These are phyloP conservation scores for Epirrhoe alternata DNA, from an alignment of 2,888 invertebrate species.

Conservation along the genomic window DNA sequence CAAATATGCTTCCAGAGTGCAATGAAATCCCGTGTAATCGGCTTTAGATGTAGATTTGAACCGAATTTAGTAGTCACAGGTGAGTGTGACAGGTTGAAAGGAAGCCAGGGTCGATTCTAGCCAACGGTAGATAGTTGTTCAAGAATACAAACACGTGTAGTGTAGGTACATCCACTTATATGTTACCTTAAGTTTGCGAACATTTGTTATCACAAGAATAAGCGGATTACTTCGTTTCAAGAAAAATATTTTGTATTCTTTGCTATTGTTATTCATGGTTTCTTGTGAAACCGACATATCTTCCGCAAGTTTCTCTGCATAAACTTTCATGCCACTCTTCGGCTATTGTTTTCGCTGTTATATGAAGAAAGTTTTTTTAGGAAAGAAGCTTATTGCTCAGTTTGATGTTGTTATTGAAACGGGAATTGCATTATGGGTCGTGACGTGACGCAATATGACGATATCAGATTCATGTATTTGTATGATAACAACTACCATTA, in stretches of 20 bases:
- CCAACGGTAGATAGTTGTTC: not conserved
- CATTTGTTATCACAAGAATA: not conserved
- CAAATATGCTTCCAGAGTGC: constrained; percentile 29
- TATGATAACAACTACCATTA: too few species aligned
- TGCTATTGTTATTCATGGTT: constrained; percentile 12
- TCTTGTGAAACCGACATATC: not conserved
- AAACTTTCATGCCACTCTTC: not conserved
- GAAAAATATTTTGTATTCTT: constrained; percentile 4
- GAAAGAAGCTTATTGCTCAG: not conserved
- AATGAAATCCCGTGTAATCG: constrained; percentile 33
- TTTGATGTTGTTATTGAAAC: too few species aligned
- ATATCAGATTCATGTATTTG: too few species aligned
- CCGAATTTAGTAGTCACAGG: constrained; percentile 33
- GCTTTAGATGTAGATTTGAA: constrained; percentile 34
- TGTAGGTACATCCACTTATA: not conserved
- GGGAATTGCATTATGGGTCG: too few species aligned
- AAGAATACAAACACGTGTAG: not conserved
- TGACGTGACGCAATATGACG: too few species aligned
- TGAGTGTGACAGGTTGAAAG: constrained; percentile 26
- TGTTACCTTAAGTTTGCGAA: constrained; percentile 1
- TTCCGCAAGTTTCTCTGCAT: not conserved
- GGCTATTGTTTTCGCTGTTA: not conserved
- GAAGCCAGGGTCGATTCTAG: not conserved
- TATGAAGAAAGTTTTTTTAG: not conserved
- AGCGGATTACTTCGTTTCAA: constrained; percentile 12